Conservation (phyloP, 2,888 invertebrate species). For the Ophonus ardosiacus region DNA sequence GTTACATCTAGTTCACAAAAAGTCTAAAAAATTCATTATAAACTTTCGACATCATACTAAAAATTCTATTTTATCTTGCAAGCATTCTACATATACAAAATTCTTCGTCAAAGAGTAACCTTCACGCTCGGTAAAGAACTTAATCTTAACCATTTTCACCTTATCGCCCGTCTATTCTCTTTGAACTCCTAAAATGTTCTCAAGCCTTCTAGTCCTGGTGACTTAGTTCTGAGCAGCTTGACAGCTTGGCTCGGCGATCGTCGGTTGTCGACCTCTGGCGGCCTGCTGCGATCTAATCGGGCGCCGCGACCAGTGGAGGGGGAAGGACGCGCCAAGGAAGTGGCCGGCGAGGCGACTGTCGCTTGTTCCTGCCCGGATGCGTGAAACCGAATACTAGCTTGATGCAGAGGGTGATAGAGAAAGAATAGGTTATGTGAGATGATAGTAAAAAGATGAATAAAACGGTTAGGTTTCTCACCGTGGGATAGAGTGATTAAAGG, state of each 20-base stretch:
- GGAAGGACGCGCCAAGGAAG: conserved; percentile 24
- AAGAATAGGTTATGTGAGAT: conserved; percentile 16
- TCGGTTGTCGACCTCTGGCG: conserved; percentile 40
- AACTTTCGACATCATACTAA: background rate
- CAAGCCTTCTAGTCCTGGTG: background rate
- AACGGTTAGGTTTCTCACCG: background rate
- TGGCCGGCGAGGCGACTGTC: conserved; percentile 12
- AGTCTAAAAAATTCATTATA: no score
- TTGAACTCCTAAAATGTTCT: background rate
- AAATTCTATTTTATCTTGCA: background rate
- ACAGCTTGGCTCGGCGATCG: conserved; percentile 13
- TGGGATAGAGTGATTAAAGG: background rate
- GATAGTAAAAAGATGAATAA: background rate
- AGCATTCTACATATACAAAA: background rate
- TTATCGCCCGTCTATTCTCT: background rate
- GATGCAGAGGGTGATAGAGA: background rate
- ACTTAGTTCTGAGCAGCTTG: conserved; percentile 17
- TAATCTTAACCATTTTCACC: background rate
- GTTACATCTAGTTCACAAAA: no score
- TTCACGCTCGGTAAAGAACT: background rate
- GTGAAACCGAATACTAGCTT: conserved; percentile 26
- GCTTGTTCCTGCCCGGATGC: conserved; percentile 37
- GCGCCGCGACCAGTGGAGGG: background rate
- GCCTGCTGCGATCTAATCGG: conserved; percentile 36
- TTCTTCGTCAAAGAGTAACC: background rate